phyloP scores from a whole-genome alignment of 1,140 invertebrate genomes.

The Fopius arisanus region DNA sequence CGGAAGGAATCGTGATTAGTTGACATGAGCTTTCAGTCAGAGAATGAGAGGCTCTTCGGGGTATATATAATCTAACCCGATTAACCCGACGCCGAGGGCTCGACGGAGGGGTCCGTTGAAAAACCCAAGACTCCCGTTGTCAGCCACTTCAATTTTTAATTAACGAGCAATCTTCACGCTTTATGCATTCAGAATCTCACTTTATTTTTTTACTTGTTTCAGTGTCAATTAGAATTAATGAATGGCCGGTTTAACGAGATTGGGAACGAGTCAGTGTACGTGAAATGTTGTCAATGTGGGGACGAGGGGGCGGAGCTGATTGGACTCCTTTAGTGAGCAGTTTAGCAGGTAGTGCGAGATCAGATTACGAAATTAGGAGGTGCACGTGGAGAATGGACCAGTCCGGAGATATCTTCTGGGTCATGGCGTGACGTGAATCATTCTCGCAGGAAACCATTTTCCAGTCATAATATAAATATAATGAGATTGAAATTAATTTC shows the following conservation, averaged over 20 bases:
- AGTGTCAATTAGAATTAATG: not conserved
- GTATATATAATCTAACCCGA: constrained; percentile 56
- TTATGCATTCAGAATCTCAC: constrained; percentile 15
- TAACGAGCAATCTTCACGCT: constrained; percentile 51
- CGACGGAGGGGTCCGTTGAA: constrained; percentile 31
- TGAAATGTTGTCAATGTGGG: constrained; percentile 30
- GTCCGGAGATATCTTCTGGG: not conserved
- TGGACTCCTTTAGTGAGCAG: constrained; percentile 52
- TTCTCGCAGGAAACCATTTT: too few species aligned
- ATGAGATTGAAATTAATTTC: too few species aligned
- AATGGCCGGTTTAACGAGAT: constrained; percentile 14
- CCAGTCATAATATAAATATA: too few species aligned
- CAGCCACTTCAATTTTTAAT: constrained; percentile 53
- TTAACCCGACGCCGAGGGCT: constrained; percentile 53
- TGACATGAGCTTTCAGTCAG: constrained; percentile 19
- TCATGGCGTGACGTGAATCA: not conserved
- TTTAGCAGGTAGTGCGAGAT: constrained; percentile 51
- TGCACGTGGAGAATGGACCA: constrained; percentile 10
- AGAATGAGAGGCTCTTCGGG: constrained; percentile 36
- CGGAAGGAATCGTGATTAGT: not conserved
- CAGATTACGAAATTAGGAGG: constrained; percentile 57
- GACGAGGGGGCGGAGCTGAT: constrained; percentile 24
- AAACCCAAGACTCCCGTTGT: constrained; percentile 36
- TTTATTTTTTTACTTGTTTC: not conserved
- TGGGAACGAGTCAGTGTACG: not conserved